These are phyloP conservation scores for Selene dorsalis DNA, from an alignment of 2,797 vertebrate genomes.

Conservation along the genomic window DNA sequence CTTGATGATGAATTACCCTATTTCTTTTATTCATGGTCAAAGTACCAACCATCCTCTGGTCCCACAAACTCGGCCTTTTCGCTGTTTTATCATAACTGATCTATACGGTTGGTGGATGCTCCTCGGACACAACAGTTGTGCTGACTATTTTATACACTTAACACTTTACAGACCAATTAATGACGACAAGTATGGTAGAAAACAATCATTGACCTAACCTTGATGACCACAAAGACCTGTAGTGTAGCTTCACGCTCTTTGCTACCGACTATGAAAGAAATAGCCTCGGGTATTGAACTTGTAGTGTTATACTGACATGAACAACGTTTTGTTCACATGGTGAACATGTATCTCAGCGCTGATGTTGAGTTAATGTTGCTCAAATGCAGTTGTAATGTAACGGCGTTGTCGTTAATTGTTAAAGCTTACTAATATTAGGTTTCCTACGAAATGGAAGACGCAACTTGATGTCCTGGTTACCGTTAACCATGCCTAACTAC, in stretches of 20 bases:
- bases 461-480: neutral
- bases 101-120: neutral
- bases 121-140: neutral
- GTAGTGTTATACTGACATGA: no score
- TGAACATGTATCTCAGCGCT: neutral
- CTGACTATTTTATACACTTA: neutral
- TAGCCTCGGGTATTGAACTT: no score
- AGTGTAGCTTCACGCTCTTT: neutral
- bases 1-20: neutral
- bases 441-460: neutral
- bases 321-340: neutral
- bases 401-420: neutral
- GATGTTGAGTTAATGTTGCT: no score
- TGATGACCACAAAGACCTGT: neutral
- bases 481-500: neutral
- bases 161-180: neutral
- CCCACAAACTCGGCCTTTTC: no score
- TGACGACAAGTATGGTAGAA: neutral
- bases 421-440: neutral
- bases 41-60: neutral
- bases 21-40: no score
- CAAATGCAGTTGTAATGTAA: accelerated
- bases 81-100: neutral
- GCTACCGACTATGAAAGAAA: neutral
- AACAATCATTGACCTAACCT: neutral